These are phyloP conservation scores for Psephotus haematonotus DNA, from an alignment of 2,113 vertebrate genomes.

Conservation along the genomic window DNA sequence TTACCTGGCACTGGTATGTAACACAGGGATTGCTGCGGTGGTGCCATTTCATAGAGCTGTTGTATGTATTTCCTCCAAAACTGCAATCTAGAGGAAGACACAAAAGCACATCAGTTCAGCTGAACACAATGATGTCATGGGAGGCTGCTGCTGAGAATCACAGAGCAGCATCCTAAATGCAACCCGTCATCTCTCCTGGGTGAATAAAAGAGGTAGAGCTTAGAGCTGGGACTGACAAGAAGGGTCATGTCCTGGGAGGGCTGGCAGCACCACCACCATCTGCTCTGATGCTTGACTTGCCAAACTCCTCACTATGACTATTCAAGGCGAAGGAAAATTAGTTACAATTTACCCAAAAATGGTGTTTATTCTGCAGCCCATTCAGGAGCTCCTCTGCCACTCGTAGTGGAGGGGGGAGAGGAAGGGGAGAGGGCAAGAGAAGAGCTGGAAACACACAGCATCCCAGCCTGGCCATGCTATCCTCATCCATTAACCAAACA, in stretches of 20 bases:
- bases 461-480: not conserved
- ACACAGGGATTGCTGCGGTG: constrained; percentile 83
- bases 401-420: not conserved
- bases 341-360: not conserved
- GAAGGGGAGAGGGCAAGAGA: not conserved
- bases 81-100: constrained; percentile 80
- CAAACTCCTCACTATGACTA: not conserved
- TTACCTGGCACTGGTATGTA: constrained; percentile 90
- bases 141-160: not conserved
- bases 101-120: not conserved
- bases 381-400: not conserved
- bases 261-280: not conserved
- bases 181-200: not conserved
- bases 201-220: not conserved
- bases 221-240: not conserved
- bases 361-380: not conserved
- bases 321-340: not conserved
- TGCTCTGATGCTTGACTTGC: not conserved
- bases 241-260: rapidly evolving
- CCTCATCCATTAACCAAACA: not conserved
- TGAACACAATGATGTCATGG: not conserved
- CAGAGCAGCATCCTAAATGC: not conserved
- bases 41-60: constrained; percentile 91
- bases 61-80: constrained; percentile 85
- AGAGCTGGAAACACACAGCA: not conserved